Evolutionary conservation across 2,797 vertebrate genomes (phyloP), one percentile per base, ranked within the genome.

Genomic region (Sebastolobus altivelis): DNA sequence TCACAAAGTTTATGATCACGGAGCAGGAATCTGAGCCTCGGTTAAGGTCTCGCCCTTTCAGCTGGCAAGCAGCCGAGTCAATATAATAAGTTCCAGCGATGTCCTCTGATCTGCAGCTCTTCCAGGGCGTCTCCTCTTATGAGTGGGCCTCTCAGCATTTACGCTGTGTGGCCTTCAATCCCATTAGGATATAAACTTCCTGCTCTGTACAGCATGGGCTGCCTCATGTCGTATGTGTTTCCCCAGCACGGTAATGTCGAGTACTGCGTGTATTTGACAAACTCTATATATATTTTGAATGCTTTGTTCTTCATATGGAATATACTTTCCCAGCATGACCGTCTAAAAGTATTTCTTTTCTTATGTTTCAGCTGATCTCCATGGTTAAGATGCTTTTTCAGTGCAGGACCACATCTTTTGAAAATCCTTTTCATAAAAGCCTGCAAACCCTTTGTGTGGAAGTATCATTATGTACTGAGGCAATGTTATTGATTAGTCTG

Each of bases 21-120:
- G 33, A 66, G 37, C 60, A 58, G 52, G 22, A 68, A 56, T 63
- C 29, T 65, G 37, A 67, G 27, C 58, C 72, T 54, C 40, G 72
- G 63, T 49, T 49, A 56, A 81, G 66, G 38, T 37, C n/a, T 71
- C 67, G 60, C 49, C 56, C 58, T 84, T 84, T 84, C 63, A 71
- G 22, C 49, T 74, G 55, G 46, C 35, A 16, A 61, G 9, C 71
- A 65, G 63, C 37, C 43, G 62, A 73, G 37, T 71, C 78, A 81
- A 56, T 71, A 35, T 49, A 31, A 61, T 79, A 77, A 56, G 62
- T 43, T 58, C 33, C 25, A 70, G 66, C 71, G 65, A 72, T 82
- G 75, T 80, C 5, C 3, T 79, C 59, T 75, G 56, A 75, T 80
- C 65, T 75, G 29, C 40, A 77, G 52, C 76, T 62, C 65, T 33